A percentile compares a stretch with the other conserved stretches of the same genome.
These are phyloP conservation scores for Charina bottae DNA, from an alignment of 2,113 vertebrate genomes.

Conservation along the genomic window DNA sequence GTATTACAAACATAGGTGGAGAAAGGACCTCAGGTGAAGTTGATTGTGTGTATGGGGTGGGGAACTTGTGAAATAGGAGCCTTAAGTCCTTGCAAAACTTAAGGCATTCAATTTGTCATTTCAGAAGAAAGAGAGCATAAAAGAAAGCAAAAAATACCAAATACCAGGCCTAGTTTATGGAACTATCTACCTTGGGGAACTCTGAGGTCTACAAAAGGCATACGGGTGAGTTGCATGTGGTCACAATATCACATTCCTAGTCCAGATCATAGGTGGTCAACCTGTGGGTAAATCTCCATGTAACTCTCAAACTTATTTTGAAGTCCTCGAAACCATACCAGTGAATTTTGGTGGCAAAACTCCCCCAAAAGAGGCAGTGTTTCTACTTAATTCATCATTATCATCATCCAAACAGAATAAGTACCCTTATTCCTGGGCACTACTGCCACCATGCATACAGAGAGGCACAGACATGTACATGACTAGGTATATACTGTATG, in stretches of 20 bases:
- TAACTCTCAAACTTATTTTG: background rate
- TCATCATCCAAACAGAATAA: background rate
- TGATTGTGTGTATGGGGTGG: background rate
- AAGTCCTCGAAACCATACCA: background rate
- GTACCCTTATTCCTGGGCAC: background rate
- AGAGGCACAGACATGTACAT: background rate
- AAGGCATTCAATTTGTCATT: background rate
- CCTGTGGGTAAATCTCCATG: background rate
- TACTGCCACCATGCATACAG: background rate
- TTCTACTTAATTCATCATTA: background rate
- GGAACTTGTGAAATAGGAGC: background rate
- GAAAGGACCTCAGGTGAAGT: background rate
- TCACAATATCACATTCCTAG: background rate
- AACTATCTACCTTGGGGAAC: background rate
- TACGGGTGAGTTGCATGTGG: background rate
- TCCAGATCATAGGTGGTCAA: background rate
- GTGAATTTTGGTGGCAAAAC: background rate
- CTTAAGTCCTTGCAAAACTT: background rate
- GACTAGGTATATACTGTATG: background rate
- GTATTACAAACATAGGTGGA: background rate
- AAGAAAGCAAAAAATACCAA: background rate
- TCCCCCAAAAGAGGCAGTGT: background rate
- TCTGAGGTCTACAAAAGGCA: background rate
- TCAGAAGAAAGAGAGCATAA: too few species aligned
- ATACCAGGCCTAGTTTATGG: background rate